These are phyloP conservation scores for Carettochelys insculpta DNA, from an alignment of 2,113 vertebrate genomes.

Conservation along the genomic window DNA sequence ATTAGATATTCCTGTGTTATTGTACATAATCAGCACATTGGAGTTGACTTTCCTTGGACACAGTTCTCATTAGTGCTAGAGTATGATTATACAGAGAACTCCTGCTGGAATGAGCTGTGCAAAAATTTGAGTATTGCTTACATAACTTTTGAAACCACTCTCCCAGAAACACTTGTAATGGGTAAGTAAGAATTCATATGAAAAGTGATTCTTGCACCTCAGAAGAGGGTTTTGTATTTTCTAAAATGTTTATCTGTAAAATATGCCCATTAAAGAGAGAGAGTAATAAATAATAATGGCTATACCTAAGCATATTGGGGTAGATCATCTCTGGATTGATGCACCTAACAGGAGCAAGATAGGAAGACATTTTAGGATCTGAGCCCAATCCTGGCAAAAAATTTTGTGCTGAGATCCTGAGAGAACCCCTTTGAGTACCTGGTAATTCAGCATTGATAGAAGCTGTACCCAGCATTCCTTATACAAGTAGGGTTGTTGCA, in stretches of 20 bases:
- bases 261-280: not conserved
- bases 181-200: constrained; percentile 64
- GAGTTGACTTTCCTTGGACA: constrained; percentile 89
- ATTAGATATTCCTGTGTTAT: constrained; percentile 77
- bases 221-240: constrained; percentile 5
- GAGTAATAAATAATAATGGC: not conserved
- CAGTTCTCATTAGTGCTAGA: constrained; percentile 88
- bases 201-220: not conserved
- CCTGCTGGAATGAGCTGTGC: constrained; percentile 84
- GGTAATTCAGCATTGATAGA: constrained; percentile 4
- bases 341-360: not conserved
- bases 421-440: not conserved
- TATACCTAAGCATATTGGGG: not conserved
- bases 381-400: not conserved
- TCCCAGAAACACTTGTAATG: constrained; percentile 64
- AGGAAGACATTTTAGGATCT: not conserved
- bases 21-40: constrained; percentile 83
- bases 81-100: constrained; percentile 83
- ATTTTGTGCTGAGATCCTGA: not conserved
- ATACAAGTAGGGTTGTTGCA: not conserved
- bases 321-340: not conserved
- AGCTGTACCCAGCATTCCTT: constrained; percentile 6
- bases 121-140: constrained; percentile 79
- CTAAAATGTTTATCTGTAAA: not conserved
- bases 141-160: constrained; percentile 77